Evolutionary conservation across 2,113 vertebrate genomes (phyloP).

Genomic region (Nannobrachium achirus): DNA sequence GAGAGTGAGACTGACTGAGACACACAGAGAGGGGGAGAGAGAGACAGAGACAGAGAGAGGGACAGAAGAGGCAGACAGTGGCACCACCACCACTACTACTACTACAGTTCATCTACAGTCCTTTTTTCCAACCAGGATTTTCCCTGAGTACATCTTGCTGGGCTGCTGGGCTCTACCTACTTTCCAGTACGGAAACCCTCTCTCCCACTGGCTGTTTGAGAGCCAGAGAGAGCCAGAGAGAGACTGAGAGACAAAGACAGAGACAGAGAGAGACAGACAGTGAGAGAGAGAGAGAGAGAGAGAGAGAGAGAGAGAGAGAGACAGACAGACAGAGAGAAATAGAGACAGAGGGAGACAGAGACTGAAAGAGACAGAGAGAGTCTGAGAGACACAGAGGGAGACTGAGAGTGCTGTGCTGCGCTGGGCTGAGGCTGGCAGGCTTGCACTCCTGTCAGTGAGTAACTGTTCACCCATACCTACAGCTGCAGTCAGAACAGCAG

Average conservation of each 20-base stretch:
- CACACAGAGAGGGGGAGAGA: too few relatives aligned
- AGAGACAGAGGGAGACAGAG: constrained; percentile 2
- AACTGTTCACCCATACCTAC: background rate
- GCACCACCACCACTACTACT: too few relatives aligned
- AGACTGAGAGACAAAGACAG: constrained; percentile 2
- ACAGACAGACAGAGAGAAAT: background rate
- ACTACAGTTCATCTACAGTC: too few relatives aligned
- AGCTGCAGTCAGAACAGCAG: constrained; percentile 29
- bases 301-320: constrained; percentile 34
- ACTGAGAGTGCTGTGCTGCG: constrained; percentile 14
- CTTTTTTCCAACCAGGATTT: too few relatives aligned
- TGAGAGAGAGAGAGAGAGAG: constrained; percentile 11
- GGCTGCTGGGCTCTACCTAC: too few relatives aligned
- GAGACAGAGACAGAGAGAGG: constrained; percentile 27
- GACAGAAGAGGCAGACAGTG: background rate
- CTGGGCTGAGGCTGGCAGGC: too few relatives aligned
- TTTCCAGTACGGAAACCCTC: too few relatives aligned
- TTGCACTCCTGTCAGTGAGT: too few relatives aligned
- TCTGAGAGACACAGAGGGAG: constrained; percentile 27
- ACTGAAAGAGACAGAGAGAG: constrained; percentile 29
- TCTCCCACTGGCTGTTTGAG: too few relatives aligned
- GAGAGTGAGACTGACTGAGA: background rate
- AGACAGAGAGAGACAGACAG: constrained; percentile 1
- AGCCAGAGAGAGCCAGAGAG: constrained; percentile 15
- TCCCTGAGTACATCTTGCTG: too few relatives aligned